Conservation (phyloP, 2,113 vertebrate genomes). For the Corythaeola cristata region DNA sequence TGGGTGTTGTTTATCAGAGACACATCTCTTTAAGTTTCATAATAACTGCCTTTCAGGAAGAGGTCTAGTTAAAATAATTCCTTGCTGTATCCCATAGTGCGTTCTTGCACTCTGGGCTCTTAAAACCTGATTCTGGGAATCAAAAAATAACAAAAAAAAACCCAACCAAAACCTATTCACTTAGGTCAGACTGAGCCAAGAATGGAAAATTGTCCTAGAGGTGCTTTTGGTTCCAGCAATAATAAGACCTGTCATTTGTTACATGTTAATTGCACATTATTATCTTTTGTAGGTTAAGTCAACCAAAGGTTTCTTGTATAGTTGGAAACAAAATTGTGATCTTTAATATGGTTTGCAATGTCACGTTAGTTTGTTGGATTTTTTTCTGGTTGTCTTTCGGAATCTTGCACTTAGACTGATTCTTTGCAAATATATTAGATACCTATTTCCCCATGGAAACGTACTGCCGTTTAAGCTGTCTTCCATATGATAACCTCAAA, state of each 20-base stretch:
- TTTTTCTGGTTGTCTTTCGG: not conserved
- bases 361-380: not conserved
- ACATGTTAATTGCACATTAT: constrained; percentile 50
- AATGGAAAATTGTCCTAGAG: constrained; percentile 28
- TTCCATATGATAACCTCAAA: not conserved
- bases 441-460: not conserved
- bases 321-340: not conserved
- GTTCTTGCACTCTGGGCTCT: constrained; percentile 20
- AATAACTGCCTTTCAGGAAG: constrained; percentile 63
- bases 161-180: not conserved
- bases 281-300: constrained; percentile 33
- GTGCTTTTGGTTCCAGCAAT: constrained; percentile 38
- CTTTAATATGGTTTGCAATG: not conserved
- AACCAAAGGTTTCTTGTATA: not conserved
- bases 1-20: constrained; percentile 67
- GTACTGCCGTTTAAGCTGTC: not conserved
- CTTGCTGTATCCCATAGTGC: constrained; percentile 22
- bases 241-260: constrained; percentile 39
- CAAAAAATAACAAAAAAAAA: not conserved
- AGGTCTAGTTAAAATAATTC: constrained; percentile 43
- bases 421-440: not conserved
- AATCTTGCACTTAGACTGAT: not conserved
- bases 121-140: constrained; percentile 8
- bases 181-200: not conserved
- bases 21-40: constrained; percentile 61